phyloP scores from a whole-genome alignment of 2,113 vertebrate species.

The Macquaria ambigua region DNA sequence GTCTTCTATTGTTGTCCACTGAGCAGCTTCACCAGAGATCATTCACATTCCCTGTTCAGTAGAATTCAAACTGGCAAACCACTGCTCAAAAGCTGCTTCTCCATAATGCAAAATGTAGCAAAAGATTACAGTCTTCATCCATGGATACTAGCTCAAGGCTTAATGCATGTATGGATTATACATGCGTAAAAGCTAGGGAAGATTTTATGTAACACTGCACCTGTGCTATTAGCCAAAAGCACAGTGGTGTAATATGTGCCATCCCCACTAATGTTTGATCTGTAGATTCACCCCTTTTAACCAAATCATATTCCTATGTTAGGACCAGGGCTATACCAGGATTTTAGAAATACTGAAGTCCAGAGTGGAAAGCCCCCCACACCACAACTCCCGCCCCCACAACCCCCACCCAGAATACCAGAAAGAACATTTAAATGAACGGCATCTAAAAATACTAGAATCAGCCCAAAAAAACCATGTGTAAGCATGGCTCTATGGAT shows the following conservation, averaged over 20 bases:
- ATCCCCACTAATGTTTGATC: neutral
- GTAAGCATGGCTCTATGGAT: too few species aligned
- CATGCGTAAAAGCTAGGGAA: neutral
- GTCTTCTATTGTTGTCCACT: neutral
- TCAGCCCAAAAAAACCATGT: too few species aligned
- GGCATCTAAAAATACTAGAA: too few species aligned
- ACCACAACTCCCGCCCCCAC: neutral
- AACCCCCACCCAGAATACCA: too few species aligned
- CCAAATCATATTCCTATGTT: neutral
- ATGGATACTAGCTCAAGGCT: neutral
- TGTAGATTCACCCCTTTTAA: neutral
- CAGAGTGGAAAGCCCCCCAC: neutral
- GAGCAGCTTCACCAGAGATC: neutral
- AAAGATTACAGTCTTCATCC: neutral
- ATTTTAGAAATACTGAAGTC: neutral
- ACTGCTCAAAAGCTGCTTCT: neutral
- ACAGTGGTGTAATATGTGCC: neutral
- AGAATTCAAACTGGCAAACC: neutral
- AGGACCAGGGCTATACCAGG: neutral
- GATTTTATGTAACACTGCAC: constrained; percentile 6
- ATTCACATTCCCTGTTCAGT: neutral
- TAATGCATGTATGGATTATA: constrained; percentile 12
- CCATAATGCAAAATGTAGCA: neutral
- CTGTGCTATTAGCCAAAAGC: neutral
- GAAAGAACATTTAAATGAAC: too few species aligned